Conservation (phyloP, 2,113 vertebrate species). For the Eleginops maclovinus region DNA sequence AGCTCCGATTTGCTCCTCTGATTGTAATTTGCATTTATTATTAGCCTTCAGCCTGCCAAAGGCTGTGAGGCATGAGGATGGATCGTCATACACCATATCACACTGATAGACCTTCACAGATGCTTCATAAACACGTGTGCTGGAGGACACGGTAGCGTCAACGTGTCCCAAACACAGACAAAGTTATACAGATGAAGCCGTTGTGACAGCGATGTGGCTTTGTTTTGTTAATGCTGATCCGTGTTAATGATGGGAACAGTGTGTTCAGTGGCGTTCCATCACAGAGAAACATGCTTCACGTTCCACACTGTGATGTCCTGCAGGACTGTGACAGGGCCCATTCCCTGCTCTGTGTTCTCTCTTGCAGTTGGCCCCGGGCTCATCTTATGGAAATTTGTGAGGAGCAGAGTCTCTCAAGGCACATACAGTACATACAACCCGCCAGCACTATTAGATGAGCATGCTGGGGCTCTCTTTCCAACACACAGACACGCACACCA, state of each 20-base stretch:
- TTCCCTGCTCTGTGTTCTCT: slow-evolving; percentile 6
- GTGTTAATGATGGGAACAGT: slow-evolving; percentile 53
- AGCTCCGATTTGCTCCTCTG: slow-evolving; percentile 70
- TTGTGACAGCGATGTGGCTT: slow-evolving; percentile 43
- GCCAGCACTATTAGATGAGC: slow-evolving; percentile 46
- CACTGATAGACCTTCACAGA: slow-evolving; percentile 69
- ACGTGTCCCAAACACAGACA: neutral
- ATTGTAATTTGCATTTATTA: slow-evolving; percentile 83
- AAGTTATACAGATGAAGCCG: slow-evolving; percentile 19
- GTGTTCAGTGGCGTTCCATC: slow-evolving; percentile 38
- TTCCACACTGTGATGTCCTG: slow-evolving; percentile 19
- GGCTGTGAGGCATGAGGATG: slow-evolving; percentile 56
- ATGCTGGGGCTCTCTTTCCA: neutral
- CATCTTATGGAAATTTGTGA: slow-evolving; percentile 64
- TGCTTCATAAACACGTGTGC: slow-evolving; percentile 61
- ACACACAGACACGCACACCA: slow-evolving; percentile 23
- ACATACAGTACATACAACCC: slow-evolving; percentile 34
- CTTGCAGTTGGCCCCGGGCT: slow-evolving; percentile 43
- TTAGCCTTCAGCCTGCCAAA: slow-evolving; percentile 66
- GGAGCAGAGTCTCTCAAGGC: slow-evolving; percentile 46
- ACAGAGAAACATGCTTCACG: slow-evolving; percentile 27
- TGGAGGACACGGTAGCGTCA: slow-evolving; percentile 36
- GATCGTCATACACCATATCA: slow-evolving; percentile 59
- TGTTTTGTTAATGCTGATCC: slow-evolving; percentile 45
- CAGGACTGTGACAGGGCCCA: neutral